Conservation (phyloP, 2,888 invertebrate genomes). For the Drosophila affinis region DNA sequence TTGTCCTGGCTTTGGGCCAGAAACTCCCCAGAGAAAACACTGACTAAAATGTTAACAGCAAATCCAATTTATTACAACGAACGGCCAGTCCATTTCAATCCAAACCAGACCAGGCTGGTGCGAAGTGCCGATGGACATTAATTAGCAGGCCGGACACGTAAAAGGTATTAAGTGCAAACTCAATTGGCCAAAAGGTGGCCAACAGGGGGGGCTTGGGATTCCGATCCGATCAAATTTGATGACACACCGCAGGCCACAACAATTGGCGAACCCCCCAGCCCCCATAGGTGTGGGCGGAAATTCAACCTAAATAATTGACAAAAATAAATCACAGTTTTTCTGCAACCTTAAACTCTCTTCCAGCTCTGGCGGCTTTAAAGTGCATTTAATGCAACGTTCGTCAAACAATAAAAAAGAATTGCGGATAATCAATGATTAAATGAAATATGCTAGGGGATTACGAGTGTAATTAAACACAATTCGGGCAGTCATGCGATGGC, state of each 20-base stretch:
- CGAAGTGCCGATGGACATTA: conserved; percentile 39
- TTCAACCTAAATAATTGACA: too few relatives aligned
- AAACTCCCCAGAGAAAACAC: conserved; percentile 34
- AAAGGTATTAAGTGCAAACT: conserved; percentile 50
- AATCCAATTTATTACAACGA: conserved; percentile 53
- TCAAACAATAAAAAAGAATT: conserved; percentile 19
- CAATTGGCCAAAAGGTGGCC: conserved; percentile 11
- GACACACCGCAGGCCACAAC: conserved; percentile 11
- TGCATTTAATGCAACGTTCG: conserved; percentile 4
- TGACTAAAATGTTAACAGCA: conserved; percentile 54
- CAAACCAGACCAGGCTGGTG: neutral
- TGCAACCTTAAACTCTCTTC: neutral
- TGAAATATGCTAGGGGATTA: conserved; percentile 37
- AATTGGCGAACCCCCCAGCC: conserved; percentile 9
- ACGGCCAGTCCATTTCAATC: conserved; percentile 7
- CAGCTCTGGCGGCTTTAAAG: conserved; percentile 1
- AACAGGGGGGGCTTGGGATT: conserved; percentile 9
- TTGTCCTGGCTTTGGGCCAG: conserved; percentile 16
- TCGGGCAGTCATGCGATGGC: neutral
- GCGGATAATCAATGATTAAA: conserved; percentile 23
- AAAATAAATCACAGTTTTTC: neutral
- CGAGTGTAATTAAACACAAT: conserved; percentile 23
- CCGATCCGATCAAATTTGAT: conserved; percentile 38
- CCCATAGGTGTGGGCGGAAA: neutral
- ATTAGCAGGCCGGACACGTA: conserved; percentile 65